Evolutionary conservation across 2,888 invertebrate species (phyloP).

Genomic region (Clanis bilineata): DNA sequence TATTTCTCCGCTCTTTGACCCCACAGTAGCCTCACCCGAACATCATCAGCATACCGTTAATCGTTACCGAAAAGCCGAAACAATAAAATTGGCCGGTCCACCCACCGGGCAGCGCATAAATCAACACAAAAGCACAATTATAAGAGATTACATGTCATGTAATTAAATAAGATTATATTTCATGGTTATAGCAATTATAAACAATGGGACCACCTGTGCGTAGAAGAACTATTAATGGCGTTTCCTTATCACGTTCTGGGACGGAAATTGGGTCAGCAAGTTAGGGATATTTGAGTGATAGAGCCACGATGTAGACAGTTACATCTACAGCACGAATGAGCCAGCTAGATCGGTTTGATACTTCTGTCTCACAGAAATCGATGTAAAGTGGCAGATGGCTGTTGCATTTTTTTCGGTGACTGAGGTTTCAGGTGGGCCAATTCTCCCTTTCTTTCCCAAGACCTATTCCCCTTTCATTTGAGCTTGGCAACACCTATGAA

Average conservation of each 20-base stretch:
- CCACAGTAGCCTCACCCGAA: neutral
- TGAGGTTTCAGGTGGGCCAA: too few species aligned
- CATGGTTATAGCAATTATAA: slow-evolving; percentile 64
- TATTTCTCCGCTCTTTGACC: neutral
- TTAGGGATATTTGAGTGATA: too few species aligned
- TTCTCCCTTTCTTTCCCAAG: too few species aligned
- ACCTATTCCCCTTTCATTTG: too few species aligned
- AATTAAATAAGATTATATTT: slow-evolving; percentile 69
- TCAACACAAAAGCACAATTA: slow-evolving; percentile 74
- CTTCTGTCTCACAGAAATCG: too few species aligned
- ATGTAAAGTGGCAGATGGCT: too few species aligned
- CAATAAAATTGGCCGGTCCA: slow-evolving; percentile 68
- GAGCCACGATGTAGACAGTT: too few species aligned
- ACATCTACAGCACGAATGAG: too few species aligned
- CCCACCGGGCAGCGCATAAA: slow-evolving; percentile 61
- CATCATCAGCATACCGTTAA: slow-evolving; percentile 37
- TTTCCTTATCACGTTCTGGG: neutral
- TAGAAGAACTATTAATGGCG: slow-evolving; percentile 2
- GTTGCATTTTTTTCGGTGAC: too few species aligned
- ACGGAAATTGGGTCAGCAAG: too few species aligned
- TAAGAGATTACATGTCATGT: slow-evolving; percentile 62
- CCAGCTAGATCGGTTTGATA: too few species aligned
- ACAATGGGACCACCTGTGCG: slow-evolving; percentile 64
- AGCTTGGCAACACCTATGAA: too few species aligned
- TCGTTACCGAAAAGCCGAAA: slow-evolving; percentile 50